Conservation (phyloP, 1,140 invertebrate genomes). For the Phymorhynchus buccinoides region DNA sequence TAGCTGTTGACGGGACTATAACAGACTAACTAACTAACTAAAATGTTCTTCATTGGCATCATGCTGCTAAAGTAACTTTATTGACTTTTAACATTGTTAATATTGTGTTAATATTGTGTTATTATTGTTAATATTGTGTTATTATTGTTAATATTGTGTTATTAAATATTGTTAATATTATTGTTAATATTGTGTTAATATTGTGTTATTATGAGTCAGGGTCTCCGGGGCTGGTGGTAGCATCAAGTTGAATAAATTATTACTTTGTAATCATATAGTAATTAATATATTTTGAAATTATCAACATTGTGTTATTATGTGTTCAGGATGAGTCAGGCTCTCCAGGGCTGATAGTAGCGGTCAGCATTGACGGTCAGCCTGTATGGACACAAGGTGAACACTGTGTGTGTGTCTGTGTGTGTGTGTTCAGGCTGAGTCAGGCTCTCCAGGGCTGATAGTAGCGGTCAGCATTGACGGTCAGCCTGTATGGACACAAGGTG, state of each 20-base stretch:
- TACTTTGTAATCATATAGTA: too few relatives aligned
- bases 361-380: constrained; percentile 76
- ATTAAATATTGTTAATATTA: too few relatives aligned
- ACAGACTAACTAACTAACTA: too few relatives aligned
- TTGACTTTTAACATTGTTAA: too few relatives aligned
- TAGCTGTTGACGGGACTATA: too few relatives aligned
- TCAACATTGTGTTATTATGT: constrained; percentile 73
- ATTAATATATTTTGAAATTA: constrained; percentile 71
- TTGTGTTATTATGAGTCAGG: constrained; percentile 75
- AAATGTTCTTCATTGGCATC: too few relatives aligned
- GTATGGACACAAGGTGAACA: constrained; percentile 76
- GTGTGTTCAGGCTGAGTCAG: constrained; percentile 69
- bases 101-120: too few relatives aligned
- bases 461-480: constrained; percentile 77
- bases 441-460: constrained; percentile 77
- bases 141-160: too few relatives aligned
- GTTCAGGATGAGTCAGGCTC: constrained; percentile 72
- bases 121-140: too few relatives aligned
- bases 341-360: constrained; percentile 77
- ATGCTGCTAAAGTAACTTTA: too few relatives aligned
- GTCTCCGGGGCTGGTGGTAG: constrained; percentile 76
- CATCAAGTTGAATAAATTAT: constrained; percentile 77
- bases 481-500: constrained; percentile 75
- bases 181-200: too few relatives aligned
- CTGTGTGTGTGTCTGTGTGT: neutral